Conservation (phyloP, 1,140 invertebrate species). For the Bombus haemorrhoidalis region DNA sequence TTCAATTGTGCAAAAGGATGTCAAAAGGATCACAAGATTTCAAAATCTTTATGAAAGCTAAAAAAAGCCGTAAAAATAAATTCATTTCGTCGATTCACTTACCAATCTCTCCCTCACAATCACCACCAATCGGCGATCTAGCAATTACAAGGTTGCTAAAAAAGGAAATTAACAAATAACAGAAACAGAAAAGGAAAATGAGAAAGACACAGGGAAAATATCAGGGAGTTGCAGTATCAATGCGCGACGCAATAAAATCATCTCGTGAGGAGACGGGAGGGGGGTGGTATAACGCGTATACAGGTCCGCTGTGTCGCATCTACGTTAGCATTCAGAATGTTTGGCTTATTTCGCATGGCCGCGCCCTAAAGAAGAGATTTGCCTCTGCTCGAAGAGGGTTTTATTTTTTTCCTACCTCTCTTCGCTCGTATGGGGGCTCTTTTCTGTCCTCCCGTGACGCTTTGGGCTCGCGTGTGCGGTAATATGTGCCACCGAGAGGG, state of each 20-base stretch:
- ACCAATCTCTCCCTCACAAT: slow-evolving; percentile 3
- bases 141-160: background rate
- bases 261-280: slow-evolving; percentile 39
- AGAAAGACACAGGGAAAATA: slow-evolving; percentile 20
- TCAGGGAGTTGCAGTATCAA: slow-evolving; percentile 56
- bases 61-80: background rate
- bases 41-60: background rate
- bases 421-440: slow-evolving; percentile 32
- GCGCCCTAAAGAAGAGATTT: slow-evolving; percentile 81
- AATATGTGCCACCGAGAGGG: slow-evolving; percentile 73
- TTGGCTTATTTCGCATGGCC: slow-evolving; percentile 82
- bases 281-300: slow-evolving; percentile 51
- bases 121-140: background rate
- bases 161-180: background rate
- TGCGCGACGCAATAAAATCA: slow-evolving; percentile 63
- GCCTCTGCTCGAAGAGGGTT: slow-evolving; percentile 78
- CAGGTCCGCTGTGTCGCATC: slow-evolving; percentile 70
- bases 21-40: background rate
- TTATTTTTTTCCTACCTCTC: slow-evolving; percentile 62
- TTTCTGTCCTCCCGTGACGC: slow-evolving; percentile 30
- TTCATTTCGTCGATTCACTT: background rate
- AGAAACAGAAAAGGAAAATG: background rate
- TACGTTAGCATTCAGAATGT: slow-evolving; percentile 81
- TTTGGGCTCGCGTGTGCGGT: slow-evolving; percentile 47
- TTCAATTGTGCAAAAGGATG: background rate